A percentile compares a stretch with the other conserved stretches of the same genome.
These are phyloP conservation scores for Panthera uncia DNA, from an alignment of 2,113 vertebrate species.

Conservation along the genomic window DNA sequence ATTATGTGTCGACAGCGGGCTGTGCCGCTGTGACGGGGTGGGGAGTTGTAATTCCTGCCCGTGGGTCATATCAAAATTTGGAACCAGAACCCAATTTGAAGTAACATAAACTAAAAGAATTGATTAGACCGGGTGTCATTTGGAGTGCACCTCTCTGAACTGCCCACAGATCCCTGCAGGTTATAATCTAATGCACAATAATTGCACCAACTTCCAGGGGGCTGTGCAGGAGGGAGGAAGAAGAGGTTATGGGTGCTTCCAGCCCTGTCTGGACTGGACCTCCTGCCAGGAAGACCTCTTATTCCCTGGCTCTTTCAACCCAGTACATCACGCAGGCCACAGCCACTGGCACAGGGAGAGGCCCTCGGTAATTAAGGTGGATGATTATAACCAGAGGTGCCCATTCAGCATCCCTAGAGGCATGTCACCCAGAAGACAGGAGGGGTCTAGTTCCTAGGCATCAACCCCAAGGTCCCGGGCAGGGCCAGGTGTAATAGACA, in stretches of 20 bases:
- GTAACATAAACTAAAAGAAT: background rate
- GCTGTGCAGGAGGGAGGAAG: accelerated
- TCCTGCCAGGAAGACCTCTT: accelerated
- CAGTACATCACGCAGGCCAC: accelerated
- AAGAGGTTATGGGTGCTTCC: background rate
- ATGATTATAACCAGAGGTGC: background rate
- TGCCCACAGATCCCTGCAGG: background rate
- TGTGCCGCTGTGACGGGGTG: accelerated
- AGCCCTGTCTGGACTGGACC: background rate
- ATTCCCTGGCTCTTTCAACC: background rate
- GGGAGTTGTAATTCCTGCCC: background rate
- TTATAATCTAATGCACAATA: background rate
- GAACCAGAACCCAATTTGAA: slow-evolving; percentile 32
- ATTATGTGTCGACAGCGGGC: background rate
- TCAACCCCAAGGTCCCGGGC: background rate
- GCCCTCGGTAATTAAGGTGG: background rate
- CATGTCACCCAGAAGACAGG: background rate
- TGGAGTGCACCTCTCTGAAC: background rate
- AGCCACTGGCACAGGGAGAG: accelerated
- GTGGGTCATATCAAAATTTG: background rate
- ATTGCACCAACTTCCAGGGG: background rate
- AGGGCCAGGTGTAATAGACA: background rate
- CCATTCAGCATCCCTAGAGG: background rate
- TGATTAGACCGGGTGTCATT: background rate
- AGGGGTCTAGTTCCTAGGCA: background rate